Evolutionary conservation across 2,113 vertebrate species (phyloP).

Genomic region (Microcebus griseorufus): DNA sequence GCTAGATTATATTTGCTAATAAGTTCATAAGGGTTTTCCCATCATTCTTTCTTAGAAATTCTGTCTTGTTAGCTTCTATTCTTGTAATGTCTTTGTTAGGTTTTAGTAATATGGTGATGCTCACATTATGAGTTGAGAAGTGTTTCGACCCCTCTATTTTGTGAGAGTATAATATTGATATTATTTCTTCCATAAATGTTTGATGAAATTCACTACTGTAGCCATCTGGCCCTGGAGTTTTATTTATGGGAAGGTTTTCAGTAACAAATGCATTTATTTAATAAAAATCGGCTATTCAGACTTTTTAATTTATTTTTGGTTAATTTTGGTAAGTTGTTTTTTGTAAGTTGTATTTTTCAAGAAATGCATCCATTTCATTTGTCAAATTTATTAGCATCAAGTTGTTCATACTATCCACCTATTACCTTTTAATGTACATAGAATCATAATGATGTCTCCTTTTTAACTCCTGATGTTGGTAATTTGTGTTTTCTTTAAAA

Average conservation of each 20-base stretch:
- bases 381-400: not conserved
- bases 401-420: not conserved
- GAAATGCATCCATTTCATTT: not conserved
- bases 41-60: not conserved
- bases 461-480: not conserved
- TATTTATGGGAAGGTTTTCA: not conserved
- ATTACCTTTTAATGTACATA: not conserved
- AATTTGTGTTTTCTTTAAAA: not conserved
- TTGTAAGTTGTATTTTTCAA: not conserved
- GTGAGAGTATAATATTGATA: not conserved
- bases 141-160: not conserved
- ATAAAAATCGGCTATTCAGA: not conserved
- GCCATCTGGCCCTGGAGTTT: not conserved
- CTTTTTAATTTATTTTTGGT: not conserved
- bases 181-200: not conserved
- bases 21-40: not conserved
- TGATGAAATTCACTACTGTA: not conserved
- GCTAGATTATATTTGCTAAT: not conserved
- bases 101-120: not conserved
- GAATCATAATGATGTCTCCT: not conserved
- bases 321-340: not conserved
- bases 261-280: conserved; percentile 4
- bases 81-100: not conserved
- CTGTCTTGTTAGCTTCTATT: not conserved
- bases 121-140: not conserved